Percentiles rank a stretch among this genome's conserved stretches.
Conservation (phyloP, 2,888 invertebrate species). For the Drosophila flavopinicola region DNA sequence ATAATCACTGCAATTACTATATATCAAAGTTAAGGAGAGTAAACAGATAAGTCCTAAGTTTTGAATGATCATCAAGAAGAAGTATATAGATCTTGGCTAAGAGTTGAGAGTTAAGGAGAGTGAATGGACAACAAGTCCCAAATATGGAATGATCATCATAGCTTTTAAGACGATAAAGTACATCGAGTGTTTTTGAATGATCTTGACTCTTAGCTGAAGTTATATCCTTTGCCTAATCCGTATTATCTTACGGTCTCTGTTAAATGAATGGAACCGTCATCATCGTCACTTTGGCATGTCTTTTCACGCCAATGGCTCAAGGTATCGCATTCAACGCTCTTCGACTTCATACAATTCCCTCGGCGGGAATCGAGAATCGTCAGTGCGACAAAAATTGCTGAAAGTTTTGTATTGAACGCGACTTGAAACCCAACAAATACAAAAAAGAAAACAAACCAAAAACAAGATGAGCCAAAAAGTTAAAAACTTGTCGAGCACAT, state of each 20-base stretch:
- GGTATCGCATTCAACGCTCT: constrained; percentile 82
- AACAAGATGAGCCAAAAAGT: constrained; percentile 57
- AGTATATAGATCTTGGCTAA: too few species aligned
- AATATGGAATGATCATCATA: too few species aligned
- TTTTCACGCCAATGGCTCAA: constrained; percentile 71
- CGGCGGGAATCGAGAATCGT: constrained; percentile 50
- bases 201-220: too few species aligned
- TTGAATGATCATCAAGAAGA: too few species aligned
- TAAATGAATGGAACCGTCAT: constrained; percentile 49
- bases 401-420: constrained; percentile 69
- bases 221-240: constrained; percentile 16
- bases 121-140: too few species aligned
- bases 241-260: constrained; percentile 1
- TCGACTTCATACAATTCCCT: constrained; percentile 63
- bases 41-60: too few species aligned
- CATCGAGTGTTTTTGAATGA: too few species aligned
- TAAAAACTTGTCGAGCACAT: constrained; percentile 48
- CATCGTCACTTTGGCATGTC: constrained; percentile 71
- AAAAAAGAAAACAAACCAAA: constrained; percentile 13
- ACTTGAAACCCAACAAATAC: constrained; percentile 52
- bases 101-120: too few species aligned
- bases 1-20: too few species aligned
- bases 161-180: too few species aligned
- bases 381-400: constrained; percentile 56
- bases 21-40: too few species aligned